These are phyloP conservation scores for Conus betulinus DNA, from an alignment of 1,140 invertebrate species.

Conservation along the genomic window DNA sequence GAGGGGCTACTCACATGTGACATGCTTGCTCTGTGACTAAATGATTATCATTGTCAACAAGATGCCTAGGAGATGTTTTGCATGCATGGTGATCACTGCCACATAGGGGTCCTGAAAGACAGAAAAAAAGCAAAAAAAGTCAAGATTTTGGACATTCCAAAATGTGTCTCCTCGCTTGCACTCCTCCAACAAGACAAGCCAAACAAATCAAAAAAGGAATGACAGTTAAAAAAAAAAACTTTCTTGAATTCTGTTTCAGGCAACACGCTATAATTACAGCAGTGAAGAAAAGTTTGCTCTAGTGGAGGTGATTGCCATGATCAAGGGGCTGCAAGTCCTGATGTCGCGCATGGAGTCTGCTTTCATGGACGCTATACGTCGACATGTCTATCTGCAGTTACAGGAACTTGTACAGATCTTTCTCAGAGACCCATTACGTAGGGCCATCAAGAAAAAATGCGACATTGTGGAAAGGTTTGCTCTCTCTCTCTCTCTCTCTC, in stretches of 20 bases:
- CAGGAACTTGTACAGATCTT: conserved; percentile 97
- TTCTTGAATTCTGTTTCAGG: conserved; percentile 75
- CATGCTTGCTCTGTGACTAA: too few relatives aligned
- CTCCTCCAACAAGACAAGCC: too few relatives aligned
- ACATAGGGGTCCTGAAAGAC: too few relatives aligned
- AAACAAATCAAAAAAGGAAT: too few relatives aligned
- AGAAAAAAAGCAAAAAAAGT: too few relatives aligned
- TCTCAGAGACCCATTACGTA: conserved; percentile 93
- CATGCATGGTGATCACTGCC: too few relatives aligned
- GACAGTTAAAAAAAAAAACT: too few relatives aligned
- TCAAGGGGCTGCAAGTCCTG: conserved; percentile 96
- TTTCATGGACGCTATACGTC: conserved; percentile 95
- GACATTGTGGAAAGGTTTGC: conserved; percentile 93
- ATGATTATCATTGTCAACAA: too few relatives aligned
- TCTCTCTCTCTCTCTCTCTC: not conserved
- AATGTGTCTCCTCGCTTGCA: too few relatives aligned
- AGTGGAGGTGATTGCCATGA: conserved; percentile 99
- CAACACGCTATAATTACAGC: conserved; percentile 98
- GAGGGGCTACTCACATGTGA: too few relatives aligned
- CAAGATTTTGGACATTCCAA: too few relatives aligned
- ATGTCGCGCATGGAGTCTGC: conserved; percentile 99
- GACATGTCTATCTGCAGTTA: conserved; percentile 96
- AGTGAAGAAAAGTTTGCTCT: conserved; percentile 98
- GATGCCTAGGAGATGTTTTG: too few relatives aligned
- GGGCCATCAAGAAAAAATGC: conserved; percentile 99